Evolutionary conservation across 2,113 vertebrate species (phyloP).

Genomic region (Sinocyclocheilus anophthalmus): DNA sequence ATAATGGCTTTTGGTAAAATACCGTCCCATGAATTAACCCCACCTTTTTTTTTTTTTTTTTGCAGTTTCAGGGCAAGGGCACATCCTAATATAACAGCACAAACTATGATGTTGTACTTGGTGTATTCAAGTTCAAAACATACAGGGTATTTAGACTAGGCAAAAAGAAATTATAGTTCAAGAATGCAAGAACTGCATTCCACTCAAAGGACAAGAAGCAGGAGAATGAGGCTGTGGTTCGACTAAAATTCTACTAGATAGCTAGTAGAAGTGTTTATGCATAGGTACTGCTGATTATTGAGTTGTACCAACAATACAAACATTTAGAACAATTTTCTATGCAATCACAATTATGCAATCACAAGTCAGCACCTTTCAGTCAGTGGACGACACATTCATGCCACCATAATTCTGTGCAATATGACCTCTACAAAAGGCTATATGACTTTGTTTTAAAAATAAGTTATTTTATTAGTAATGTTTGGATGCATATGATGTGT

Average conservation of each 20-base stretch:
- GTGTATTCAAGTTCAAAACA: neutral
- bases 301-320: neutral
- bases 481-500: neutral
- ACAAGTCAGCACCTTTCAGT: neutral
- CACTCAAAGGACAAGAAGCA: conserved; percentile 12
- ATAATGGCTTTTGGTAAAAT: neutral
- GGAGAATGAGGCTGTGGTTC: neutral
- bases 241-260: conserved; percentile 19
- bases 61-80: neutral
- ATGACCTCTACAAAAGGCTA: neutral
- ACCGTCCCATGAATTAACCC: neutral
- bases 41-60: neutral
- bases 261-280: neutral
- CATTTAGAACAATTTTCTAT: neutral
- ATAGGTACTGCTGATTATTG: neutral
- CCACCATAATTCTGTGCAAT: neutral
- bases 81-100: neutral
- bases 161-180: neutral
- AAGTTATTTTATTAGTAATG: neutral
- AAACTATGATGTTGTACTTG: neutral
- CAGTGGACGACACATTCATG: neutral
- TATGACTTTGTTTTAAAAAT: neutral
- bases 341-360: neutral
- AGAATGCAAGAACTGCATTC: conserved; percentile 1
- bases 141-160: neutral